phyloP scores from a whole-genome alignment of 2,888 invertebrate species.

The Pteria penguin region DNA sequence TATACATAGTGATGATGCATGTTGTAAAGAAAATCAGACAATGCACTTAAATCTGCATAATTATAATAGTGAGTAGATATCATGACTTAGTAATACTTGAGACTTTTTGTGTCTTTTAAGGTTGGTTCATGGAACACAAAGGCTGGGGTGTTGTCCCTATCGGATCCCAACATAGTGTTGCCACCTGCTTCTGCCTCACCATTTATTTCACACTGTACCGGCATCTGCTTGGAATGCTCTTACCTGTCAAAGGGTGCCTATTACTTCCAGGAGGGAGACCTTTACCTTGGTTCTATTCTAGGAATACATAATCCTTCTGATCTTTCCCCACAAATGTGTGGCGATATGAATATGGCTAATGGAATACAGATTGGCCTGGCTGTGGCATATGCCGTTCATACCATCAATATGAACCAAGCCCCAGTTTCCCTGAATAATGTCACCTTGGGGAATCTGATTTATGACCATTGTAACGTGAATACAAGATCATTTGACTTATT shows the following conservation, averaged over 20 bases:
- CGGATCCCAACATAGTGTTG: constrained; percentile 15
- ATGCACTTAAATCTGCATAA: no score
- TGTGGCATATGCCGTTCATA: constrained; percentile 63
- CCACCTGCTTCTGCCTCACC: constrained; percentile 17
- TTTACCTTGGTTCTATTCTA: constrained; percentile 68
- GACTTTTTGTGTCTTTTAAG: constrained; percentile 44
- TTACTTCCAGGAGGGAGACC: constrained; percentile 57
- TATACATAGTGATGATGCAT: no score
- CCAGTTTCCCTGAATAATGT: constrained; percentile 63
- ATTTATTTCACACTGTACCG: constrained; percentile 53
- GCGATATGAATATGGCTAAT: constrained; percentile 51
- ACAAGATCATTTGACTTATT: constrained; percentile 62
- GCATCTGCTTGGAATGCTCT: constrained; percentile 65
- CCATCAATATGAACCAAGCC: constrained; percentile 59
- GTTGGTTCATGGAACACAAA: constrained; percentile 57
- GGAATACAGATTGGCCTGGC: constrained; percentile 70
- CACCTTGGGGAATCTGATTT: constrained; percentile 63
- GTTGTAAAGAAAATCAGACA: no score
- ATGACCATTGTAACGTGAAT: constrained; percentile 71
- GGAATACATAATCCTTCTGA: constrained; percentile 59
- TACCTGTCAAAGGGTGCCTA: constrained; percentile 60
- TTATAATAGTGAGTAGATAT: no score
- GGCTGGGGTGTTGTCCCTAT: constrained; percentile 40
- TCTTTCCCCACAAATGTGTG: constrained; percentile 62
- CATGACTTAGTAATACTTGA: no score